Evolutionary conservation across 2,888 invertebrate genomes (phyloP), one percentile per base, ranked within the genome.

Genomic region (Protodeltote pygarga): DNA sequence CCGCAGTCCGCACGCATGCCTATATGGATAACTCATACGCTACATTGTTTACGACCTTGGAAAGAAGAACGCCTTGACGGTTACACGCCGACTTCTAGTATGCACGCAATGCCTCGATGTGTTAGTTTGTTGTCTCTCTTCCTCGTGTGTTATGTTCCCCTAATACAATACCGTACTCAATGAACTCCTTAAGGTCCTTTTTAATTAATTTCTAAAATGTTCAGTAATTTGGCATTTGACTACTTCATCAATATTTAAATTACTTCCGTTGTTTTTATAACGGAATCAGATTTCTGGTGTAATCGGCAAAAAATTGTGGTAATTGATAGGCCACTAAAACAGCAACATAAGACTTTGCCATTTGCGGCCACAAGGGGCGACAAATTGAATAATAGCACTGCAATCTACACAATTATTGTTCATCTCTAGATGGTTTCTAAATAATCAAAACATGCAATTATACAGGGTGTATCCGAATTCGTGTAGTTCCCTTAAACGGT

Each of bases 1-100:
- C n/a, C n/a, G 13, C 25, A 46, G n/a, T n/a, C n/a, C n/a, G n/a
- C 46, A 64, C 42, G 60, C 62, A 49, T 32, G 38, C 13, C 28
- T 39, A 38, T 38, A 50, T 31, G 35, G 35, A 53, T 44, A 65
- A 33, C 48, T 39, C 48, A 53, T 53, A 52, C 33, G 27, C 39
- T 51, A 46, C 34, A 14, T 60, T 49, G 46, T 45, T 50, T 49
- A 58, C 62, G 57, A 49, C 72, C 72, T 70, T 70, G 62, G 14
- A 35, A 54, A 64, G 65, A 59, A 55, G 71, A 63, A 55, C 60
- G 60, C 72, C 72, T 70, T 72, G 70, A 61, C 53, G 37, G 45
- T 20, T 37, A 45, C 59, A 59, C 47, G 50, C 51, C 39, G 57
- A 42, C 48, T 49, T 48, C 47, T 50, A 64, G 44, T 45, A 49